Evolutionary conservation across 1,140 invertebrate genomes (phyloP).

Genomic region (Phortica variegata): DNA sequence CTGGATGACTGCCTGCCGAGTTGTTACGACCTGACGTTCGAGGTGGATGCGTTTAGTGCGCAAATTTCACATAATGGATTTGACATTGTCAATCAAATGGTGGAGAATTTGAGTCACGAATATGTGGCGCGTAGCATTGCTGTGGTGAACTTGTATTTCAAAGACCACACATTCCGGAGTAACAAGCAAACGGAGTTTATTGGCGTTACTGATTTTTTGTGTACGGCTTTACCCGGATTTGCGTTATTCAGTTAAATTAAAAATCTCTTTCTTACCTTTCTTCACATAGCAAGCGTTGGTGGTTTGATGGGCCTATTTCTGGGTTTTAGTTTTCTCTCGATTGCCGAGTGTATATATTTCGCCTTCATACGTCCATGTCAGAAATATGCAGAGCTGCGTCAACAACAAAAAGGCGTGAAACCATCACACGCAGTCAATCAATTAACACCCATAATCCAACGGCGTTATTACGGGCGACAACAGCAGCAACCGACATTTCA

Average conservation of each 20-base stretch:
- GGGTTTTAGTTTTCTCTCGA: constrained; percentile 78
- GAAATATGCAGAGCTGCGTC: constrained; percentile 27
- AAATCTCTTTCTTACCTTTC: constrained; percentile 6
- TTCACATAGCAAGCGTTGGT: constrained; percentile 71
- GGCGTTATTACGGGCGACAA: no score
- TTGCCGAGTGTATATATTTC: constrained; percentile 73
- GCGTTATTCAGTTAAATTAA: not conserved
- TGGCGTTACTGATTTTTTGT: constrained; percentile 74
- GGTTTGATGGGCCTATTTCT: constrained; percentile 77
- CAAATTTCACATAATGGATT: constrained; percentile 43
- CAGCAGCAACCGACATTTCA: no score
- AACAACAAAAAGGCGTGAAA: no score
- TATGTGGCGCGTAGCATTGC: constrained; percentile 73
- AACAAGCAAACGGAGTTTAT: constrained; percentile 72
- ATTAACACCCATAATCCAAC: no score
- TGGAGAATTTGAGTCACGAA: constrained; percentile 64
- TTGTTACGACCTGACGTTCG: constrained; percentile 69
- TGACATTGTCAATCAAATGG: constrained; percentile 14
- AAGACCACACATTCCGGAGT: constrained; percentile 68
- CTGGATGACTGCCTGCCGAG: constrained; percentile 66
- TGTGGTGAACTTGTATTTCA: constrained; percentile 72
- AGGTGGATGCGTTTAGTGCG: constrained; percentile 60
- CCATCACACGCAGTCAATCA: no score
- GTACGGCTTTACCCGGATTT: constrained; percentile 64
- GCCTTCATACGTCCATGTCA: constrained; percentile 63